These are phyloP conservation scores for Embidobia sp. DNA, from an alignment of 2,888 invertebrate genomes.

Conservation along the genomic window DNA sequence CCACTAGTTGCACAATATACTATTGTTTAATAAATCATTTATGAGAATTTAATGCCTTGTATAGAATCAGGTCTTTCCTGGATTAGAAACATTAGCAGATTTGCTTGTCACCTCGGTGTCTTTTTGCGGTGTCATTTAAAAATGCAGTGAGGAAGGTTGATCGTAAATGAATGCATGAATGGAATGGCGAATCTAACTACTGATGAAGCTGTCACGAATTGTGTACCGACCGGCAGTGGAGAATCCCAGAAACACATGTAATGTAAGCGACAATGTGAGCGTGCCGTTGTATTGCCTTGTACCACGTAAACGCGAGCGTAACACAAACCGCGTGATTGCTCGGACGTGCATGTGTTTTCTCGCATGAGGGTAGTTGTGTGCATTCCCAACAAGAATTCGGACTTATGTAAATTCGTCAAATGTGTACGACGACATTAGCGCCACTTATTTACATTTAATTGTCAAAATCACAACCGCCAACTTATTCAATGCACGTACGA, in stretches of 20 bases:
- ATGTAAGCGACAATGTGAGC: slow-evolving; percentile 70
- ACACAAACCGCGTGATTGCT: slow-evolving; percentile 49
- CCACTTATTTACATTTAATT: slow-evolving; percentile 48
- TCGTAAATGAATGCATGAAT: slow-evolving; percentile 44
- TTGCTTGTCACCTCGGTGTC: neutral
- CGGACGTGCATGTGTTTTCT: slow-evolving; percentile 43
- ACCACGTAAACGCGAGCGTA: slow-evolving; percentile 57
- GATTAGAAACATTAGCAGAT: too few species aligned
- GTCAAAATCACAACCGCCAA: slow-evolving; percentile 8
- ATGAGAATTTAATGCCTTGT: too few species aligned
- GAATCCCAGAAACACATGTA: slow-evolving; percentile 75
- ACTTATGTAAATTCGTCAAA: slow-evolving; percentile 51
- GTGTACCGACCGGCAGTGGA: slow-evolving; percentile 65
- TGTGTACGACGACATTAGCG: slow-evolving; percentile 42
- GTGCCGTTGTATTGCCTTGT: slow-evolving; percentile 57
- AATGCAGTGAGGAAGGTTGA: slow-evolving; percentile 30
- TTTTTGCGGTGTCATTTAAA: neutral
- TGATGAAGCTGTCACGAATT: slow-evolving; percentile 73
- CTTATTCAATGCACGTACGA: slow-evolving; percentile 19
- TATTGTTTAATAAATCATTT: too few species aligned
- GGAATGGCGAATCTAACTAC: slow-evolving; percentile 37
- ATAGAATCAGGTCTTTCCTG: too few species aligned
- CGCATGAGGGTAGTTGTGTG: slow-evolving; percentile 31
- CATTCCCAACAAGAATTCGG: slow-evolving; percentile 47
- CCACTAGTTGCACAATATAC: too few species aligned